A percentile compares a stretch with the other conserved stretches of the same genome.
Evolutionary conservation across 2,113 vertebrate genomes (phyloP).

Genomic region (Martes martes): DNA sequence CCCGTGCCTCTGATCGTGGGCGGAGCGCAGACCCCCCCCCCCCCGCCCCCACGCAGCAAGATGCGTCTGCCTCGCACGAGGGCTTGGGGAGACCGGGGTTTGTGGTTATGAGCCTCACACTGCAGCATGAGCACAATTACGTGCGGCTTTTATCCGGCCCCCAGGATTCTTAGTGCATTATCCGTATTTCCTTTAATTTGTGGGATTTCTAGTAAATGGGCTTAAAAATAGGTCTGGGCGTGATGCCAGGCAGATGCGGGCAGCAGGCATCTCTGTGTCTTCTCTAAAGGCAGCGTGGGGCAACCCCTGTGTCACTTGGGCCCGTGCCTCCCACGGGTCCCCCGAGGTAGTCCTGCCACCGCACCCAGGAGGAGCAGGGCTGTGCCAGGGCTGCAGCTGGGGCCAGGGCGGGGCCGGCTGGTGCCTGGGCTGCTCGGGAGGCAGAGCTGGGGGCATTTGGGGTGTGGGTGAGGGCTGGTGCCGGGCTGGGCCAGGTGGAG

Average conservation of each 20-base stretch:
- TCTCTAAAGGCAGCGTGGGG: background rate
- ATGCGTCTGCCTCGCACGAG: slow-evolving; percentile 59
- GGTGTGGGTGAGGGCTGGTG: background rate
- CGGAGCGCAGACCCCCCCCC: background rate
- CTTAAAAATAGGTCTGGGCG: slow-evolving; percentile 88
- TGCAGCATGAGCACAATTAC: slow-evolving; percentile 69
- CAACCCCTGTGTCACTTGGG: background rate
- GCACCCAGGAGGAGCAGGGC: background rate
- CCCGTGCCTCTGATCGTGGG: background rate
- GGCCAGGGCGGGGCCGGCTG: too few species aligned
- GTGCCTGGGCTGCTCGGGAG: background rate
- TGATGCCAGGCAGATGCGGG: slow-evolving; percentile 80
- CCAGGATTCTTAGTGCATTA: slow-evolving; percentile 85
- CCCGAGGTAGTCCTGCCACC: background rate
- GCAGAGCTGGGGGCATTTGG: background rate
- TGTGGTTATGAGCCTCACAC: slow-evolving; percentile 79
- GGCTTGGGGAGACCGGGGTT: slow-evolving; percentile 76
- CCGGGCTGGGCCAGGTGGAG: fast-evolving
- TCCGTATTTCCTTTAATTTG: slow-evolving; percentile 87
- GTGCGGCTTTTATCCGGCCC: slow-evolving; percentile 81
- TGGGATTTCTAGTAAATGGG: slow-evolving; percentile 89
- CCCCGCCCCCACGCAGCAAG: slow-evolving; percentile 52
- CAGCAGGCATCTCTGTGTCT: slow-evolving; percentile 66
- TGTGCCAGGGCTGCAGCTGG: fast-evolving
- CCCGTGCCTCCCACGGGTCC: background rate